Evolutionary conservation across 2,113 vertebrate genomes (phyloP), one percentile per base, ranked within the genome.

Genomic region (Aix galericulata): DNA sequence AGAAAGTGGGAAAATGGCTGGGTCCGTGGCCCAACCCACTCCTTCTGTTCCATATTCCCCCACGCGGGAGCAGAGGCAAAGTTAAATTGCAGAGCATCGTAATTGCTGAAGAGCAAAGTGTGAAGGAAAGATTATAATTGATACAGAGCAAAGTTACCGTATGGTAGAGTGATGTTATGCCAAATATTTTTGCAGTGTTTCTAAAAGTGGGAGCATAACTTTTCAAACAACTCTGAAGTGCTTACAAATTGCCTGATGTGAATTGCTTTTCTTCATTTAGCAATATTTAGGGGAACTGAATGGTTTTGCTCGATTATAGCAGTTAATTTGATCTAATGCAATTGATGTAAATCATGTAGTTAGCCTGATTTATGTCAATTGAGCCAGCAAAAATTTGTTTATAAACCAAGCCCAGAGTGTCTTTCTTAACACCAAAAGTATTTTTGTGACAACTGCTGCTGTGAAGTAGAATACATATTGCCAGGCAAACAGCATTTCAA

Each of bases 381-480:
- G 58, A 91, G 67, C 77, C 42, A 91, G 87, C 52, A 95, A 89
- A 94, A 95, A 96, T 38, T 91, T 97, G 81, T 89, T 97, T 97
- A 87, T 76, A 88, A 96, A 93, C 75, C 44, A 91, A 88, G 55
- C 36, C 71, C 60, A 58, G 72, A 89, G 82, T 94, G 69, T 93
- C 76, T 83, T 95, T 96, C 66, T 79, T 95, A 79, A 81, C 85
- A 96, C 25, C 14, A 92, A 68, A 91, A 94, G 75, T 87, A 84
- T 89, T 95, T 94, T 68, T 95, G 55, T 91, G 93, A 86, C 87
- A 94, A 88, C 88, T 94, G 40, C 56, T 91, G 82, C 86, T 84
- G 88, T 62, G 90, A 95, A 80, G 58, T 86, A 77, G 72, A 96
- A 84, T 89, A 79, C n/a, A 20, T 46, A 44, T 59, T 77, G 87